Percentiles rank a stretch among this genome's conserved stretches.
These are phyloP conservation scores for Cyprinodon variegatus DNA, from an alignment of 2,113 vertebrate genomes.

Conservation along the genomic window DNA sequence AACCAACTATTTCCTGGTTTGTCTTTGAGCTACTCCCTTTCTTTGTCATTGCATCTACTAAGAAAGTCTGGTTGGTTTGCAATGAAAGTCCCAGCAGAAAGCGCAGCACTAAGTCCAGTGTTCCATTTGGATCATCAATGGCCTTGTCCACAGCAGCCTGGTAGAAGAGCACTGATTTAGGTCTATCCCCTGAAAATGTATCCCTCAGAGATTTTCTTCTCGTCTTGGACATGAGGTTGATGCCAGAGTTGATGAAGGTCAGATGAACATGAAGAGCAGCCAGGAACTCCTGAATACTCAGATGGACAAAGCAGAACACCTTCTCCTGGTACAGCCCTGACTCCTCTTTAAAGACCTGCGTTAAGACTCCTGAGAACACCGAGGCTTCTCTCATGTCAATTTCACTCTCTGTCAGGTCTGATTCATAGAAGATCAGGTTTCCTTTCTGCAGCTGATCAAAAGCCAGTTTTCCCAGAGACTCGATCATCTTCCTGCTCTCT, in stretches of 20 bases:
- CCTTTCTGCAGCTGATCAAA: no score
- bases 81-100: constrained; percentile 44
- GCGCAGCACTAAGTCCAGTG: constrained; percentile 40
- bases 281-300: constrained; percentile 42
- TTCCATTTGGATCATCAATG: constrained; percentile 1
- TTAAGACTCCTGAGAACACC: no score
- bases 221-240: background rate
- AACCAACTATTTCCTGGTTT: background rate
- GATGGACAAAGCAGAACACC: constrained; percentile 40
- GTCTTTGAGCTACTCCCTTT: background rate
- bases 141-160: constrained; percentile 12
- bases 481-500: background rate
- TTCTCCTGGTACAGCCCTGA: no score
- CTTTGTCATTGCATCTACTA: constrained; percentile 17
- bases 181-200: no score
- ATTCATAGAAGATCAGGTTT: no score
- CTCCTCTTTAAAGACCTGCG: no score
- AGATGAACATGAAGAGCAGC: constrained; percentile 31
- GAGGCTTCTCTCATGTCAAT: no score
- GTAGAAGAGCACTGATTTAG: background rate
- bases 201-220: background rate
- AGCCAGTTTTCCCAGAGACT: background rate
- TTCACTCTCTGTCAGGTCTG: no score
- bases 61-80: constrained; percentile 26
- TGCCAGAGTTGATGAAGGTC: constrained; percentile 13